Evolutionary conservation across 2,113 vertebrate genomes (phyloP).

Genomic region (Arvicanthis niloticus): DNA sequence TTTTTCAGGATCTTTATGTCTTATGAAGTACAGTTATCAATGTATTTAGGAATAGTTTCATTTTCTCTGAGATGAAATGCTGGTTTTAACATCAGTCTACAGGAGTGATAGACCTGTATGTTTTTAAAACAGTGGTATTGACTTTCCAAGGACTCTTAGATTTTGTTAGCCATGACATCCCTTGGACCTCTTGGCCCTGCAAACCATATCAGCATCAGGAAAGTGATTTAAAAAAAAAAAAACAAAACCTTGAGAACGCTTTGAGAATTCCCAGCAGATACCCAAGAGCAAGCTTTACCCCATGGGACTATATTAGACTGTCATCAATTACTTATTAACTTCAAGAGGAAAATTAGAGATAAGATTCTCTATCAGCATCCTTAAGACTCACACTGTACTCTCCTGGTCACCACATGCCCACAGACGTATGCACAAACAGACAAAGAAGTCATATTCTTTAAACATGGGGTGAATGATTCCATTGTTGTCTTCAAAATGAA

Average conservation of each 20-base stretch:
- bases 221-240: no score
- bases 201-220: background rate
- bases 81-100: background rate
- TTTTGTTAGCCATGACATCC: background rate
- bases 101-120: background rate
- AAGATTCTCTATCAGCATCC: background rate
- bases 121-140: constrained; percentile 8
- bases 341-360: background rate
- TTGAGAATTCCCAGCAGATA: background rate
- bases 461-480: background rate
- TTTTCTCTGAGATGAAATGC: constrained; percentile 15
- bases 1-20: background rate
- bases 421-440: background rate
- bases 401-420: background rate
- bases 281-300: background rate
- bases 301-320: background rate
- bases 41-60: background rate
- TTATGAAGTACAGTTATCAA: background rate
- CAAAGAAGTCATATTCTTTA: background rate
- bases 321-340: background rate
- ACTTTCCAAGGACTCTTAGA: background rate
- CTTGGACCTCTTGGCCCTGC: background rate
- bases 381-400: constrained; percentile 2
- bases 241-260: constrained; percentile 8
- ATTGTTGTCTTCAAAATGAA: background rate